Evolutionary conservation across 2,113 vertebrate genomes (phyloP), one percentile per base, ranked within the genome.

Genomic region (Apodemus sylvaticus): DNA sequence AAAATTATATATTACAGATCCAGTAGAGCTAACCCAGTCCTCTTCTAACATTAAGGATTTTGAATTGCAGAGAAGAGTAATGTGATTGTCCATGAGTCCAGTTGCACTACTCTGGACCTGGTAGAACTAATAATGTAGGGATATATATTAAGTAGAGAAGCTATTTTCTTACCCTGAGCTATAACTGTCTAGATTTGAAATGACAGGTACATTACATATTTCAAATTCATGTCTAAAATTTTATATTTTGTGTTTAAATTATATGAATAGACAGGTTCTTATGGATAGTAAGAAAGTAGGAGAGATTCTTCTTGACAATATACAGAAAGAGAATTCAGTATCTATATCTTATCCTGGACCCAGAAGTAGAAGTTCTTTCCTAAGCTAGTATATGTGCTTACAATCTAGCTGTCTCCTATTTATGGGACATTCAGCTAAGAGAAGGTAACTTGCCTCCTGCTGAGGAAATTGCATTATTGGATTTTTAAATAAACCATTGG

Each of bases 401-500:
- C 81, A 90, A 64, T 93, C 90, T 73, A 66, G 39, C 87, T 68
- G 51, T 90, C 53, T 93, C 34, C 89, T 90, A 95, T 89, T 95
- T 78, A 74, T 86, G 86, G 97, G 74, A 68, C 83, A 42, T 92
- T 94, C 86, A 94, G 88, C 48, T 53, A 91, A 94, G 71, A 76
- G 73, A 94, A 96, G 66, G 94, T 83, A 90, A 96, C 51, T 97
- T 96, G 74, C 79, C 95, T 97, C 94, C 97, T 96, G 89, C 96
- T 98, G 95, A 97, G 97, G 97, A 98, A 98, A 98, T 98, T 98
- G 94, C 96, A 95, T 97, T 98, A 98, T 96, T 98, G 98, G 97
- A 98, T 98, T 98, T 98, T 98, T 98, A 98, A 99, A 98, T 98
- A 98, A 98, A 98, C 97, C 96, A 96, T 91, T 98, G 97, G 93